Evolutionary conservation across 2,888 invertebrate species (phyloP), one percentile per base, ranked within the genome.

Genomic region (Chesias legatella): DNA sequence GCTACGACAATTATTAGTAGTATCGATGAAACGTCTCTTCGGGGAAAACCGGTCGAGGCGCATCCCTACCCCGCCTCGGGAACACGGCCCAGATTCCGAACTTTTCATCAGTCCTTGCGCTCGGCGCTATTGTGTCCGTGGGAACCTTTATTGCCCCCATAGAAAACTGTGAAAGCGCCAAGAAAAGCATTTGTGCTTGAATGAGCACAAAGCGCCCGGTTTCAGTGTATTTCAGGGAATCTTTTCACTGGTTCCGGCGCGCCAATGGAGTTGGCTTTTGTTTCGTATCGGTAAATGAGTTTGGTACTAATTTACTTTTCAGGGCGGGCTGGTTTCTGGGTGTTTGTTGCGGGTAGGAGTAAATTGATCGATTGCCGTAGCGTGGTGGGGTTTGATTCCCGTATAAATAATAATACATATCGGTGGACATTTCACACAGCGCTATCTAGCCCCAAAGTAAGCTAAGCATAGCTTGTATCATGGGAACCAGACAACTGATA

Each of bases 121-220:
- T 73, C 69, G 17, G 62, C 67, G 71, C 60, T 73, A 86, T 86
- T 86, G 86, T 86, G 86, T 78, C 80, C 83, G 84, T 80, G 81
- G 74, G 80, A 85, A 84, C 85, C 85, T 85, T 85, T 88, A 88
- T 88, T 88, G 75, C 84, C 82, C 66, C 80, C 73, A 84, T 86
- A 84, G 84, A 86, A 86, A 85, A 69, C 78, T 67, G 72, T 88
- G 86, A 86, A 88, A 79, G 80, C 73, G 60, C 64, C 74, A 86
- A 84, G 85, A 86, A 85, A 88, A 84, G 81, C 83, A 78, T 84
- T 88, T 88, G 85, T 85, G 63, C 66, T 57, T 84, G 79, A 83
- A 85, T 82, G 59, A 60, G 38, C 69, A 84, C 83, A 83, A 84
- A 83, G 75, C 67, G 54, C 63, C 58, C 52, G 49, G 64, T 71